Percentiles rank a stretch among this genome's conserved stretches.
Evolutionary conservation across 2,113 vertebrate genomes (phyloP).

Genomic region (Panthera leo): DNA sequence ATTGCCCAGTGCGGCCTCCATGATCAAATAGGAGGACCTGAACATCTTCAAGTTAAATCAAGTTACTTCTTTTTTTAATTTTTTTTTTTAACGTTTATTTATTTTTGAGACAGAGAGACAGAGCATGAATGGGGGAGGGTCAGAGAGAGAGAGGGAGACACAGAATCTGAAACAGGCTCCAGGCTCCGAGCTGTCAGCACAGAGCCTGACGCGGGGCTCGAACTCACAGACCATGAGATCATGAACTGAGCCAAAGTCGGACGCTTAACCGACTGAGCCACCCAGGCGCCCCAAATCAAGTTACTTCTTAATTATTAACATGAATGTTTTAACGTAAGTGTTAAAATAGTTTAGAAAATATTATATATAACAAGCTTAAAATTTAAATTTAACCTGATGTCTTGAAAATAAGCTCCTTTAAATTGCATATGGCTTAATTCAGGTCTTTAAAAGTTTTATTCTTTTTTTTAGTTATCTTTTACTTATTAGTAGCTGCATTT

Average conservation of each 20-base stretch:
- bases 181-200: no score
- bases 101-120: no score
- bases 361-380: background rate
- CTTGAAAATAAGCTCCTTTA: background rate
- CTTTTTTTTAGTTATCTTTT: conserved; percentile 3
- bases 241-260: no score
- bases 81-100: no score
- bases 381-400: background rate
- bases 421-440: background rate
- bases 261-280: no score
- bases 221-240: no score
- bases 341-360: background rate
- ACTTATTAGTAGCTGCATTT: background rate
- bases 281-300: background rate
- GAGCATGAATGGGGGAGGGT: no score
- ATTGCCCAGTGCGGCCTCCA: background rate
- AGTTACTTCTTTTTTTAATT: background rate
- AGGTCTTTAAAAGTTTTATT: background rate
- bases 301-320: background rate
- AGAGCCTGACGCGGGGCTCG: no score
- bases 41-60: background rate
- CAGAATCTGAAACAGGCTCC: no score
- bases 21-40: background rate
- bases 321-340: background rate
- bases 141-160: no score